Percentiles rank a stretch among this genome's conserved stretches.
Conservation (phyloP, 2,888 invertebrate genomes). For the Euspilapteryx auroguttella region DNA sequence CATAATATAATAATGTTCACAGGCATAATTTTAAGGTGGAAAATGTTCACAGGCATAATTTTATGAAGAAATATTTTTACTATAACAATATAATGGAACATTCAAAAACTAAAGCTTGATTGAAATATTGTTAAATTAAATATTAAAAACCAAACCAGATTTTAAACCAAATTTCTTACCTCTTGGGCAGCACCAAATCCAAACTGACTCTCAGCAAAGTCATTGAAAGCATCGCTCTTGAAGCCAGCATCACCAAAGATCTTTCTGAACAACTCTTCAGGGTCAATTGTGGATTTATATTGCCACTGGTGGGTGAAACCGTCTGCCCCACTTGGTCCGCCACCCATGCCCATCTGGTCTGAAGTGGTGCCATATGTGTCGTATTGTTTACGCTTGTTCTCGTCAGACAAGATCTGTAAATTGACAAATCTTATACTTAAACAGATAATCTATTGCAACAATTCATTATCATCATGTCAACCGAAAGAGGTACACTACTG, state of each 20-base stretch:
- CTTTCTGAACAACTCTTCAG: slow-evolving; percentile 94
- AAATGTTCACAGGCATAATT: too few species aligned
- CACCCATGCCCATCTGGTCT: slow-evolving; percentile 81
- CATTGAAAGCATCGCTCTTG: slow-evolving; percentile 68
- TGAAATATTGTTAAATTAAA: too few species aligned
- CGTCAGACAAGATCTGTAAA: slow-evolving; percentile 90
- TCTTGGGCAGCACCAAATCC: slow-evolving; percentile 93
- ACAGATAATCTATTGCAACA: too few species aligned
- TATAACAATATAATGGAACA: background rate
- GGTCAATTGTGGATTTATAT: slow-evolving; percentile 87
- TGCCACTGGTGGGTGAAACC: slow-evolving; percentile 79
- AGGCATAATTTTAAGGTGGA: too few species aligned
- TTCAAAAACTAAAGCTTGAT: background rate
- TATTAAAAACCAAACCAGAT: background rate
- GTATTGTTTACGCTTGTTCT: slow-evolving; percentile 87
- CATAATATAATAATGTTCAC: background rate
- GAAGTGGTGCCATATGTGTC: slow-evolving; percentile 91
- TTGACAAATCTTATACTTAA: too few species aligned
- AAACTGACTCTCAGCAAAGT: slow-evolving; percentile 86
- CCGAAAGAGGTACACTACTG: too few species aligned
- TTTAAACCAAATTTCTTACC: slow-evolving; percentile 45
- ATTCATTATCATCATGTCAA: too few species aligned
- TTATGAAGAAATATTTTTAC: too few species aligned
- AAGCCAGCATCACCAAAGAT: slow-evolving; percentile 91
- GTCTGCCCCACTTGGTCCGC: slow-evolving; percentile 59